phyloP scores from a whole-genome alignment of 2,797 vertebrate genomes.

The Anabas testudineus region DNA sequence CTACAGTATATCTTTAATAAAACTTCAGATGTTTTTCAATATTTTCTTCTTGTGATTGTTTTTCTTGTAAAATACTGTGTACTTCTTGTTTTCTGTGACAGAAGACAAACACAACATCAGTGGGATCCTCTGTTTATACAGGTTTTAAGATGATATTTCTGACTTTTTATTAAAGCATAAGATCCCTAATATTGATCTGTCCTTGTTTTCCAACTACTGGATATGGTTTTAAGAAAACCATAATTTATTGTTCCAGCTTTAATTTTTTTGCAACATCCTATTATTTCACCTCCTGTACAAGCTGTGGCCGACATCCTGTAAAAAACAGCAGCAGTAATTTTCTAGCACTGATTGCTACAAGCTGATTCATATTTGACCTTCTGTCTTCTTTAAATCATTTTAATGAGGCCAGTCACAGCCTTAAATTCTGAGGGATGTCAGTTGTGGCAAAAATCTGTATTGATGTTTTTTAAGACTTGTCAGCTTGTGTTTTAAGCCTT shows the following conservation, averaged over 20 bases:
- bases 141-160: neutral
- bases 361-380: conserved; percentile 2
- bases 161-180: neutral
- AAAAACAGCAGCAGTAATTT: conserved; percentile 7
- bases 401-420: neutral
- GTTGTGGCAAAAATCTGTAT: conserved; percentile 20
- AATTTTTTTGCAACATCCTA: conserved; percentile 6
- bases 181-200: neutral
- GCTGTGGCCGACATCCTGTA: neutral
- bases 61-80: neutral
- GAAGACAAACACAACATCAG: neutral
- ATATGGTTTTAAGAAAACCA: neutral
- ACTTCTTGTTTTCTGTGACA: no score
- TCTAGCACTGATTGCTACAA: neutral
- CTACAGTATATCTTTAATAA: no score
- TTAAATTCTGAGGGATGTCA: neutral
- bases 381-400: conserved; percentile 28
- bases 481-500: neutral
- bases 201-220: conserved; percentile 6
- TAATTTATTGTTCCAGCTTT: no score
- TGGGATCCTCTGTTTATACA: neutral
- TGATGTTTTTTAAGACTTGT: conserved; percentile 8
- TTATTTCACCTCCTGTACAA: conserved; percentile 27
- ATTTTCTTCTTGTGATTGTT: no score
- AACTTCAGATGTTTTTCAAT: no score